Conservation (phyloP, 1,140 invertebrate genomes). For the Triops longicaudatus region DNA sequence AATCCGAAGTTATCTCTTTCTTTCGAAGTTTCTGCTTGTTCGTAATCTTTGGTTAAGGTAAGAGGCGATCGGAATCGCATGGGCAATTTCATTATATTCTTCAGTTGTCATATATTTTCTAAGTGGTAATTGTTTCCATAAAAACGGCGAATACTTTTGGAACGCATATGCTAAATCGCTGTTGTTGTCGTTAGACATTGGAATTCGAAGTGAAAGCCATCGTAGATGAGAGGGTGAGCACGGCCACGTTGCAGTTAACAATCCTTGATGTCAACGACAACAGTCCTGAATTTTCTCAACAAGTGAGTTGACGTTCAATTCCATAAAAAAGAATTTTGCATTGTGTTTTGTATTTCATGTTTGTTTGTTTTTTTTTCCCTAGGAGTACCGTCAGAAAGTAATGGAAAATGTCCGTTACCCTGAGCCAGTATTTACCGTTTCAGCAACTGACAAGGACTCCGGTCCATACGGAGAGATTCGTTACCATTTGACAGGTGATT, state of each 20-base stretch:
- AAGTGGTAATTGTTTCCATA: constrained; percentile 26
- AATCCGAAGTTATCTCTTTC: no score
- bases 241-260: constrained; percentile 58
- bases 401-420: constrained; percentile 58
- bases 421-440: constrained; percentile 56
- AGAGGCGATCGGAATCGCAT: no score
- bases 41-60: no score
- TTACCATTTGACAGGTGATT: constrained; percentile 60
- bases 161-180: no score
- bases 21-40: no score
- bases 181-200: constrained; percentile 43
- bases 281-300: constrained; percentile 58
- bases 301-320: constrained; percentile 38
- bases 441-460: constrained; percentile 59
- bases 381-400: constrained; percentile 58
- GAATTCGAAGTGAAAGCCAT: constrained; percentile 61
- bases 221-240: constrained; percentile 50
- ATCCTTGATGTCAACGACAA: constrained; percentile 72
- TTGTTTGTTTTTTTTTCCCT: no score
- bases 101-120: constrained; percentile 20
- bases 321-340: no score
- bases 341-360: no score
- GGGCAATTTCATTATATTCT: constrained; percentile 20
- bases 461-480: constrained; percentile 57
- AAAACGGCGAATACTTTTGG: no score